A percentile compares a stretch with the other conserved stretches of the same genome.
phyloP scores from a whole-genome alignment of 2,888 invertebrate genomes.

The Podotricha telesiphe region DNA sequence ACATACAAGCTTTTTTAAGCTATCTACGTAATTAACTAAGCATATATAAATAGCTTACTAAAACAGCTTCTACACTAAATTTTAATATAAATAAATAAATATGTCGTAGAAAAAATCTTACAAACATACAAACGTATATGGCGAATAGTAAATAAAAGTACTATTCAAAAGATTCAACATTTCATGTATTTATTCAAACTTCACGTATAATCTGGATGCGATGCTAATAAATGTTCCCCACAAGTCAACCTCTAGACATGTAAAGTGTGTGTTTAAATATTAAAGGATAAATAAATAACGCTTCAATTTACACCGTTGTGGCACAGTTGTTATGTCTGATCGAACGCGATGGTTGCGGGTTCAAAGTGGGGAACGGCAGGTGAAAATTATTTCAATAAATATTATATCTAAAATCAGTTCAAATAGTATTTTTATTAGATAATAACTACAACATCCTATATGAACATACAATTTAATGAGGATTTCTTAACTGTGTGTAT shows the following conservation, averaged over 20 bases:
- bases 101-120: too few species aligned
- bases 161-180: not conserved
- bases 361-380: too few species aligned
- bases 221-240: not conserved
- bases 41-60: not conserved
- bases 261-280: conserved; percentile 1
- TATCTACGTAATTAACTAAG: not conserved
- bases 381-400: too few species aligned
- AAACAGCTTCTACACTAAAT: not conserved
- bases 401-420: not conserved
- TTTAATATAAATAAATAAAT: too few species aligned
- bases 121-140: too few species aligned
- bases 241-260: conserved; percentile 12
- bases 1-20: not conserved
- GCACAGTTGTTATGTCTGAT: not conserved
- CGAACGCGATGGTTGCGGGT: not conserved
- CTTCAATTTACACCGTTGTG: not conserved
- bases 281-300: not conserved
- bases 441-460: too few species aligned
- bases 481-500: not conserved
- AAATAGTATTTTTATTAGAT: not conserved
- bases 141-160: not conserved
- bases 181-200: conserved; percentile 9
- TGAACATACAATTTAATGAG: too few species aligned
- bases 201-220: too few species aligned